phyloP scores from a whole-genome alignment of 2,888 invertebrate species.

The Ormyrus thymus region DNA sequence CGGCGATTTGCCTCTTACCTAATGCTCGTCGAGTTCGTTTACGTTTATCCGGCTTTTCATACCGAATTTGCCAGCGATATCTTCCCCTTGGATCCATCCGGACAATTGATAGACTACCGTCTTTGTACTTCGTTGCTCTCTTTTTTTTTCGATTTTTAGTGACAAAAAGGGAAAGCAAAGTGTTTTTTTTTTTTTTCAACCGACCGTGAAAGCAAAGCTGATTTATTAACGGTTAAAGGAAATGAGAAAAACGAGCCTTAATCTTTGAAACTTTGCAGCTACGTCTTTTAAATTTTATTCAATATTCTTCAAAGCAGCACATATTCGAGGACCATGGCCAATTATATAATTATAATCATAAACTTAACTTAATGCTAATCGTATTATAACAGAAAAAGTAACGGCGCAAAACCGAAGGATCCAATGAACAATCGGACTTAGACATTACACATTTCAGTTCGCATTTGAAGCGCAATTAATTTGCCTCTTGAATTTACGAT shows the following conservation, averaged over 20 bases:
- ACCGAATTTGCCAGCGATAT: neutral
- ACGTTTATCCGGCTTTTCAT: constrained; percentile 16
- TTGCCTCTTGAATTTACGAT: neutral
- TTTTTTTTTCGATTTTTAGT: neutral
- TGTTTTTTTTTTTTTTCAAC: constrained; percentile 1
- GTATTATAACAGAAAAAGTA: constrained; percentile 8
- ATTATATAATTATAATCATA: constrained; percentile 29
- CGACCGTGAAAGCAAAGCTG: neutral
- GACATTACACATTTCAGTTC: constrained; percentile 21
- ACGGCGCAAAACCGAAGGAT: neutral
- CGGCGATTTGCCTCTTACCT: constrained; percentile 41
- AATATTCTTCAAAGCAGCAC: constrained; percentile 32
- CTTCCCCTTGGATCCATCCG: neutral
- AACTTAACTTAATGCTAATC: constrained; percentile 11
- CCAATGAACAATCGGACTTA: constrained; percentile 2
- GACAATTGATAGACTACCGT: neutral
- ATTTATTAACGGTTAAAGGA: neutral
- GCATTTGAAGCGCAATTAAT: constrained; percentile 11
- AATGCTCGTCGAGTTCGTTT: constrained; percentile 29
- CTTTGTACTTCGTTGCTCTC: too few relatives aligned
- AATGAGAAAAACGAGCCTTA: constrained; percentile 14
- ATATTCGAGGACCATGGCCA: constrained; percentile 36
- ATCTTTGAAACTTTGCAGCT: constrained; percentile 33
- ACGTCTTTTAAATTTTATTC: constrained; percentile 33
- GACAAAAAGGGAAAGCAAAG: neutral